phyloP scores from a whole-genome alignment of 2,113 vertebrate species.

The Austrofundulus limnaeus region DNA sequence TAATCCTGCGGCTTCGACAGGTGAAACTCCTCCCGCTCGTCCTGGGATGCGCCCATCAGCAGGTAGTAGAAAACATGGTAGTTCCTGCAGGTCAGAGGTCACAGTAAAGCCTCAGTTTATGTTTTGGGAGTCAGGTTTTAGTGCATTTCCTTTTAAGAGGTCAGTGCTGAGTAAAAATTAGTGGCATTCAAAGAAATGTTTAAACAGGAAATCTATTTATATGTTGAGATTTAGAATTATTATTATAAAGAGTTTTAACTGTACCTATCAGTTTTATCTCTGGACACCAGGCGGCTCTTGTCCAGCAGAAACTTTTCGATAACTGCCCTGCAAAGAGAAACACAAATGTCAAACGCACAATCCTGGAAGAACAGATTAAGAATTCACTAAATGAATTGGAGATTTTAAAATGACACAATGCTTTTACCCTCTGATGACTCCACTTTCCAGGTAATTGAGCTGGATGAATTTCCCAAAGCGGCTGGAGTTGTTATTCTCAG shows the following conservation, averaged over 20 bases:
- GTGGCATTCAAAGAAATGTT: not conserved
- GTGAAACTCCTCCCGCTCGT: slow-evolving; percentile 87
- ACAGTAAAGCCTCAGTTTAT: not conserved
- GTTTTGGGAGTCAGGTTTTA: not conserved
- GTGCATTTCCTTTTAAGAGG: not conserved
- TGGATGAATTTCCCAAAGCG: slow-evolving; percentile 97
- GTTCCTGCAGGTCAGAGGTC: slow-evolving; percentile 80
- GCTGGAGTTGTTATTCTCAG: slow-evolving; percentile 95
- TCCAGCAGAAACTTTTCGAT: slow-evolving; percentile 96
- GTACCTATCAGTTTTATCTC: slow-evolving; percentile 90
- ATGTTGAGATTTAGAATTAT: not conserved
- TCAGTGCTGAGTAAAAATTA: not conserved
- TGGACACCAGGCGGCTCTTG: slow-evolving; percentile 91
- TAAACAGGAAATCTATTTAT: not conserved
- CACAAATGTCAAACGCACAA: slow-evolving; percentile 5
- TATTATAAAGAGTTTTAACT: not conserved
- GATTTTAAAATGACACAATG: not conserved
- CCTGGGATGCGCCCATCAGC: slow-evolving; percentile 86
- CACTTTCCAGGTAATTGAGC: slow-evolving; percentile 93
- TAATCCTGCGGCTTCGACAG: slow-evolving; percentile 90
- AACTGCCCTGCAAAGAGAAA: slow-evolving; percentile 82
- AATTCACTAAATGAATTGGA: not conserved
- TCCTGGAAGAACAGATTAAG: not conserved
- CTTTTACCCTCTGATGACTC: slow-evolving; percentile 91
- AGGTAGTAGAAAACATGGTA: slow-evolving; percentile 98